Evolutionary conservation across 1,140 invertebrate genomes (phyloP).

Genomic region (Bradynema listronoti): DNA sequence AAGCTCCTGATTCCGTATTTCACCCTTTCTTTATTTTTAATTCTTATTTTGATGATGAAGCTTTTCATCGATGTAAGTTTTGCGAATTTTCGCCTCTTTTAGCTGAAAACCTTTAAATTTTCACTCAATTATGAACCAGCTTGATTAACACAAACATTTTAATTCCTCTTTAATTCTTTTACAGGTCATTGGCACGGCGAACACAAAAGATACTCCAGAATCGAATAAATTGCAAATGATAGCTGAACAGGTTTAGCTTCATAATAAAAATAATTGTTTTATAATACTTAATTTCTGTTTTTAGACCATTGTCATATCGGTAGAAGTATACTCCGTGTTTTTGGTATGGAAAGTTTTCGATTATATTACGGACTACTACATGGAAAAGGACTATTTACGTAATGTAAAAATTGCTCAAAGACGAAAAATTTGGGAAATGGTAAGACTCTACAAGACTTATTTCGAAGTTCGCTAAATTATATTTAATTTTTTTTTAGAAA

Average conservation of each 20-base stretch:
- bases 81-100: too few relatives aligned
- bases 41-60: slow-evolving; percentile 26
- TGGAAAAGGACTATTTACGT: slow-evolving; percentile 21
- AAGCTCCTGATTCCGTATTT: slow-evolving; percentile 32
- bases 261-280: not conserved
- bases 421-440: slow-evolving; percentile 5
- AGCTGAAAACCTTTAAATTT: too few relatives aligned
- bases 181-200: slow-evolving; percentile 30
- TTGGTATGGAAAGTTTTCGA: slow-evolving; percentile 30
- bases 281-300: not conserved
- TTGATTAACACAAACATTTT: too few relatives aligned
- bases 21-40: slow-evolving; percentile 25
- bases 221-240: slow-evolving; percentile 14
- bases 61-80: slow-evolving; percentile 31
- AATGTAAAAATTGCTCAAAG: slow-evolving; percentile 1
- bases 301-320: slow-evolving; percentile 22
- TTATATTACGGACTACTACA: slow-evolving; percentile 34
- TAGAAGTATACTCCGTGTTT: slow-evolving; percentile 29
- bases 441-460: not conserved
- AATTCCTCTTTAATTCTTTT: too few relatives aligned
- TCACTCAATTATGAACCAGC: too few relatives aligned
- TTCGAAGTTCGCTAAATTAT: not conserved
- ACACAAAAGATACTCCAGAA: slow-evolving; percentile 27
- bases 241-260: slow-evolving; percentile 11
- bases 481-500: too few relatives aligned